phyloP scores from a whole-genome alignment of 2,888 invertebrate species.

The Leptarthrus brevirostris region DNA sequence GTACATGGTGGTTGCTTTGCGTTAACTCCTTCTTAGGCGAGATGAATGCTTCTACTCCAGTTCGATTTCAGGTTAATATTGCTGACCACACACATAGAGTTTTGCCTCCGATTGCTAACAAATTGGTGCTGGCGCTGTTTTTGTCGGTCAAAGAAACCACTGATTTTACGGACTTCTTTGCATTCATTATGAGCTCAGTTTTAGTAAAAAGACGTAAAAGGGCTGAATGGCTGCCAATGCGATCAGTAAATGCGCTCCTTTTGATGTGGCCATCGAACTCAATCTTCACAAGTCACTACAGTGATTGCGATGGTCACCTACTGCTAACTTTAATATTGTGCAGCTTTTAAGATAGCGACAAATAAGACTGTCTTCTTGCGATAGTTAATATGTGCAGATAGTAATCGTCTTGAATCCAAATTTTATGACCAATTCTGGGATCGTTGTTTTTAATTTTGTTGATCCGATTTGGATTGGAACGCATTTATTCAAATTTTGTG shows the following conservation, averaged over 20 bases:
- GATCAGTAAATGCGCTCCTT: conserved; percentile 26
- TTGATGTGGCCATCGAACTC: conserved; percentile 27
- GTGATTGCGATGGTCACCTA: conserved; percentile 32
- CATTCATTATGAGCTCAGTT: conserved; percentile 41
- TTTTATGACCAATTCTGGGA: conserved; percentile 10
- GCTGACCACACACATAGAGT: conserved; percentile 25
- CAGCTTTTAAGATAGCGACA: too few relatives aligned
- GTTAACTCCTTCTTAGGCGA: conserved; percentile 32
- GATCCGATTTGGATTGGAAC: conserved; percentile 8
- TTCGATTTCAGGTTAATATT: conserved; percentile 38
- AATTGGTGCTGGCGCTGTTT: conserved; percentile 33
- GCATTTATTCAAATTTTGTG: not conserved
- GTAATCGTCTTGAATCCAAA: conserved; percentile 36
- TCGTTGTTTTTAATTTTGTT: conserved; percentile 15
- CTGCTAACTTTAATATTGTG: conserved; percentile 32
- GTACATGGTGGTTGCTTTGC: conserved; percentile 33
- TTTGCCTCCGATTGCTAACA: conserved; percentile 19
- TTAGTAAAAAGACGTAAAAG: conserved; percentile 10
- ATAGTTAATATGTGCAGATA: conserved; percentile 44
- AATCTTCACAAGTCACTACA: not conserved
- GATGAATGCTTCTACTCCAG: conserved; percentile 46
- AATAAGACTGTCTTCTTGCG: not conserved
- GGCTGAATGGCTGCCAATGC: conserved; percentile 10
- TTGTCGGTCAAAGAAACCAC: conserved; percentile 43
- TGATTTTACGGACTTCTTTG: conserved; percentile 24